A percentile compares a stretch with the other conserved stretches of the same genome.
Evolutionary conservation across 2,888 invertebrate genomes (phyloP).

Genomic region (Eupithecia vulgata): DNA sequence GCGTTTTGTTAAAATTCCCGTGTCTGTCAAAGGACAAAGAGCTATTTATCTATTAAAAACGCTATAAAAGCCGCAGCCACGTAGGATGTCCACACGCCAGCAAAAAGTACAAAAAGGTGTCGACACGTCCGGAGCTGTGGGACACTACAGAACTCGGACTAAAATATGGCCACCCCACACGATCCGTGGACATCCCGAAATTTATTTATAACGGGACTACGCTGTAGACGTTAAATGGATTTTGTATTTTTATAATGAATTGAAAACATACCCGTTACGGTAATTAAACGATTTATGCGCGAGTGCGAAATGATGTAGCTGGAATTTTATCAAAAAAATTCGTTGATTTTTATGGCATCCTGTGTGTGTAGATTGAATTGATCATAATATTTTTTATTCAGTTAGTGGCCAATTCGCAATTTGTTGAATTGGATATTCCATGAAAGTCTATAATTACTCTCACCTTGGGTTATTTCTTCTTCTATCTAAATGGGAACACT

Average conservation of each 20-base stretch:
- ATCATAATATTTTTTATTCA: constrained; percentile 26
- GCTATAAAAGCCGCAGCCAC: constrained; percentile 59
- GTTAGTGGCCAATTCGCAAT: constrained; percentile 4
- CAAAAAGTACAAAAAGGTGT: constrained; percentile 61
- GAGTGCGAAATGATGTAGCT: constrained; percentile 34
- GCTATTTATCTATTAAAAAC: constrained; percentile 64
- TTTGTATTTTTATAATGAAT: constrained; percentile 59
- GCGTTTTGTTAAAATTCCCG: constrained; percentile 52
- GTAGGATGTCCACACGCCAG: constrained; percentile 56
- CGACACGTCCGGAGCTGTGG: constrained; percentile 56
- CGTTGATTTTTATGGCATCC: constrained; percentile 21
- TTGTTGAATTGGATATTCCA: neutral
- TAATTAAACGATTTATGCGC: constrained; percentile 48
- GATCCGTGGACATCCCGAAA: constrained; percentile 56
- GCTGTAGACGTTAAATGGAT: constrained; percentile 54
- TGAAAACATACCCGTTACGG: constrained; percentile 48
- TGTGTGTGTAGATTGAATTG: constrained; percentile 16
- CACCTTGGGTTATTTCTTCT: neutral
- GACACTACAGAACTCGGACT: constrained; percentile 51
- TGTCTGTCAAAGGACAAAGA: constrained; percentile 57
- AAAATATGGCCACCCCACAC: constrained; percentile 63
- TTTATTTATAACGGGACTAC: constrained; percentile 62
- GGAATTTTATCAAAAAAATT: constrained; percentile 21
- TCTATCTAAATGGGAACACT: neutral
- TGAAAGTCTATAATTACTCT: neutral